Evolutionary conservation across 1,140 invertebrate species (phyloP).

Genomic region (Carcinoscorpius rotundicauda): DNA sequence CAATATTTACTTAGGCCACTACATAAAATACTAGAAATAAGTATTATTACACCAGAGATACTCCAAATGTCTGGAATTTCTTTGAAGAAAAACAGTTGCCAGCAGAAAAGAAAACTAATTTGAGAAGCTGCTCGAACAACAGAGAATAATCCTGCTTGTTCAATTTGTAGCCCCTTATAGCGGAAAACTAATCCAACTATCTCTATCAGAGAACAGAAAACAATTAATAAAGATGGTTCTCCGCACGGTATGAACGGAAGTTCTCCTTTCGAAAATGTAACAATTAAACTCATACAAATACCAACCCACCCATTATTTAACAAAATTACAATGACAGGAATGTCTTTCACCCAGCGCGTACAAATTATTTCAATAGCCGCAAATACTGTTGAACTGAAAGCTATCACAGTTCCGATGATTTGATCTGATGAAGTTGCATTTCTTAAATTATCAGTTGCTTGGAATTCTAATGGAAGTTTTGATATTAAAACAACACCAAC

Average conservation of each 20-base stretch:
- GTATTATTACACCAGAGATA: slow-evolving; percentile 61
- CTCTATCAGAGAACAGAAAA: slow-evolving; percentile 68
- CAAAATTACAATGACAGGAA: slow-evolving; percentile 82
- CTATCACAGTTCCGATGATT: slow-evolving; percentile 52
- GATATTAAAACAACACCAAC: slow-evolving; percentile 41
- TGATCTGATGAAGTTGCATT: slow-evolving; percentile 8
- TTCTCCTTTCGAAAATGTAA: slow-evolving; percentile 59
- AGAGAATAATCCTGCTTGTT: slow-evolving; percentile 76
- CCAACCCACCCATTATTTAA: slow-evolving; percentile 56
- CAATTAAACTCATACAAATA: slow-evolving; percentile 61
- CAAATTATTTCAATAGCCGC: slow-evolving; percentile 79
- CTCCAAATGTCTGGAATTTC: slow-evolving; percentile 69
- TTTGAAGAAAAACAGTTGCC: slow-evolving; percentile 52
- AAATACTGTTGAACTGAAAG: slow-evolving; percentile 70
- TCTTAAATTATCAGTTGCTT: slow-evolving; percentile 1
- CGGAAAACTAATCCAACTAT: slow-evolving; percentile 75
- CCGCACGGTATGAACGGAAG: slow-evolving; percentile 68
- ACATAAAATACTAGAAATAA: slow-evolving; percentile 65
- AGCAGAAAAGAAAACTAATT: slow-evolving; percentile 80
- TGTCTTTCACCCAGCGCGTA: slow-evolving; percentile 64
- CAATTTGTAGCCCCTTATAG: slow-evolving; percentile 69
- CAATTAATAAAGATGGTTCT: slow-evolving; percentile 57
- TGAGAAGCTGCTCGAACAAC: slow-evolving; percentile 67
- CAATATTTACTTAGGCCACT: slow-evolving; percentile 61
- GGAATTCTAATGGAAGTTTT: slow-evolving; percentile 39